A percentile compares a stretch with the other conserved stretches of the same genome.
Evolutionary conservation across 1,140 invertebrate genomes (phyloP).

Genomic region (Cyclina sinensis): DNA sequence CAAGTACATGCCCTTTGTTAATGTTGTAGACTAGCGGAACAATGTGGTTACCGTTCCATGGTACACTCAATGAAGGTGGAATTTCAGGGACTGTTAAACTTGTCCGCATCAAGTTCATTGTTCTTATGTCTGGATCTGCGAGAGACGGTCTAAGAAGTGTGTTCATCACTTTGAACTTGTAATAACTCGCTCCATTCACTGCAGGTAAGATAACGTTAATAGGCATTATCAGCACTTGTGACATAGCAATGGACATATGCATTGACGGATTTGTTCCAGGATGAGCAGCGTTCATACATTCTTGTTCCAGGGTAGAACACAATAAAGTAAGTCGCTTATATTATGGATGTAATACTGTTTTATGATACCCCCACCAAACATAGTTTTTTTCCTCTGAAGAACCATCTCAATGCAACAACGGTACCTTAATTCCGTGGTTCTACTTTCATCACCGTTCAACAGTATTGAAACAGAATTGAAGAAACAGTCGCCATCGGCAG

Average conservation of each 20-base stretch:
- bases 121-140: not conserved
- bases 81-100: not conserved
- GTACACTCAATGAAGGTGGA: not conserved
- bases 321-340: not conserved
- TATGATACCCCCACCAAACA: no score
- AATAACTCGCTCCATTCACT: not conserved
- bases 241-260: not conserved
- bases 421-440: not conserved
- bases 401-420: slow-evolving; percentile 7
- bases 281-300: not conserved
- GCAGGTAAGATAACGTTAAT: not conserved
- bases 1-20: no score
- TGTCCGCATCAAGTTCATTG: not conserved
- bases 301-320: not conserved
- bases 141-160: not conserved
- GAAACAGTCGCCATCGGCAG: slow-evolving; percentile 1
- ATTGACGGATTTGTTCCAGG: not conserved
- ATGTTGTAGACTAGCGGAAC: no score
- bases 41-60: not conserved
- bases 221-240: not conserved
- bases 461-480: slow-evolving; percentile 23
- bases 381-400: not conserved
- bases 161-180: not conserved
- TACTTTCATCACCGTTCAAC: no score
- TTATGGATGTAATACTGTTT: not conserved